These are phyloP conservation scores for Leptogaster cylindrica DNA, from an alignment of 2,888 invertebrate genomes.

Conservation along the genomic window DNA sequence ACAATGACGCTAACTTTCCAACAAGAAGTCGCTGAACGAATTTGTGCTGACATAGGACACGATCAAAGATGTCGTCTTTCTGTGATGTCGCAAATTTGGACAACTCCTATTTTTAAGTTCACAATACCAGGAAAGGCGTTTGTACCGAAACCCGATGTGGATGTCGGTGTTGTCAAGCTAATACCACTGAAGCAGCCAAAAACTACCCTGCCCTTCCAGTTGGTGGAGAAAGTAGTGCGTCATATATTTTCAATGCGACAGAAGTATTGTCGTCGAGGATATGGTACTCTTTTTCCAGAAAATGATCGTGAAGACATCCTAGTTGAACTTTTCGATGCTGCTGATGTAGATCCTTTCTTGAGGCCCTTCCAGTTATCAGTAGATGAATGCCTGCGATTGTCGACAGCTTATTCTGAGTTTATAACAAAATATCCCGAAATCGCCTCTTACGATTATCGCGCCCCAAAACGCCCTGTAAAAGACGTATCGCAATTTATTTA, in stretches of 20 bases:
- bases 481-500: no score
- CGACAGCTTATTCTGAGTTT: slow-evolving; percentile 77
- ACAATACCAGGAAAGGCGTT: slow-evolving; percentile 90
- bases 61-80: slow-evolving; percentile 86
- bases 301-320: slow-evolving; percentile 71
- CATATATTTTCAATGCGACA: slow-evolving; percentile 88
- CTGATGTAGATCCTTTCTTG: slow-evolving; percentile 73
- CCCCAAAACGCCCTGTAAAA: slow-evolving; percentile 57
- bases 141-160: slow-evolving; percentile 93
- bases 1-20: slow-evolving; percentile 96
- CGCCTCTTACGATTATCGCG: slow-evolving; percentile 73
- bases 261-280: slow-evolving; percentile 77
- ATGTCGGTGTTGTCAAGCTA: slow-evolving; percentile 93
- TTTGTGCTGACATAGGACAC: slow-evolving; percentile 75
- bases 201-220: slow-evolving; percentile 77
- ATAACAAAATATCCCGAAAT: slow-evolving; percentile 72
- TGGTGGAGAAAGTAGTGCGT: slow-evolving; percentile 88
- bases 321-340: slow-evolving; percentile 70
- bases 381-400: slow-evolving; percentile 78
- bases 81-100: slow-evolving; percentile 94
- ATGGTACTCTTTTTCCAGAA: slow-evolving; percentile 77
- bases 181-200: slow-evolving; percentile 78
- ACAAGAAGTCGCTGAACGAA: slow-evolving; percentile 93
- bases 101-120: slow-evolving; percentile 81
- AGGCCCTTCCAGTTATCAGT: slow-evolving; percentile 78